Conservation (phyloP, 2,888 invertebrate genomes). For the Orthosia incerta region DNA sequence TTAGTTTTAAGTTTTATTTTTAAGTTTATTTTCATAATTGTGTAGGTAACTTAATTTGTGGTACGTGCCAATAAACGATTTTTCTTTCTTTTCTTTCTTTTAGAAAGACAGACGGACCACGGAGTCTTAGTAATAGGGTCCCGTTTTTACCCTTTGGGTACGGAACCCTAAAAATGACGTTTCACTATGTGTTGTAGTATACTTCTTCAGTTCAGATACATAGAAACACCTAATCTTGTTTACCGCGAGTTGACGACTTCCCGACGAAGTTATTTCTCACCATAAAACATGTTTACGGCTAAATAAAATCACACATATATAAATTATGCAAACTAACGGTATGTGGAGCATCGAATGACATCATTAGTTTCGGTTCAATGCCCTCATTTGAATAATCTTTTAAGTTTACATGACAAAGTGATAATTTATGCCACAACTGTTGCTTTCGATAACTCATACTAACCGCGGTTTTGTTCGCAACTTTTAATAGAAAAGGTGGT, state of each 20-base stretch:
- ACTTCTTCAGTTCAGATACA: too few species aligned
- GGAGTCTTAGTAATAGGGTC: too few species aligned
- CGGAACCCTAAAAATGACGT: too few species aligned
- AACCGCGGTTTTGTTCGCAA: neutral
- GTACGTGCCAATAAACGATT: too few species aligned
- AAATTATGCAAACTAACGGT: slow-evolving; percentile 29
- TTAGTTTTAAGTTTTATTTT: too few species aligned
- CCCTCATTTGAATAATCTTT: slow-evolving; percentile 60
- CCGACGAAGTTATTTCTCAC: slow-evolving; percentile 21
- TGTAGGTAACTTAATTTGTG: too few species aligned
- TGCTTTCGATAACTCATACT: neutral
- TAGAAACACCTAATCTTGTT: neutral
- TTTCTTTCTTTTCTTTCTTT: too few species aligned
- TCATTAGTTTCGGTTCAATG: slow-evolving; percentile 45
- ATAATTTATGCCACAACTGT: slow-evolving; percentile 44
- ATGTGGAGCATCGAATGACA: slow-evolving; percentile 37
- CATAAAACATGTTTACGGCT: slow-evolving; percentile 25
- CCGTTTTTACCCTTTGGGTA: too few species aligned
- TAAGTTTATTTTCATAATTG: too few species aligned
- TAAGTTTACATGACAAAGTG: slow-evolving; percentile 18
- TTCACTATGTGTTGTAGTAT: too few species aligned
- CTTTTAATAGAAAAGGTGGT: neutral
- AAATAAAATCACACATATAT: neutral
- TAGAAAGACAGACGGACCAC: too few species aligned
- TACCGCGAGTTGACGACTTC: slow-evolving; percentile 15